Percentiles rank a stretch among this genome's conserved stretches.
phyloP scores from a whole-genome alignment of 30 jellyfish, hydroid and myxozoan genomes.

The Pelagia noctiluca region DNA sequence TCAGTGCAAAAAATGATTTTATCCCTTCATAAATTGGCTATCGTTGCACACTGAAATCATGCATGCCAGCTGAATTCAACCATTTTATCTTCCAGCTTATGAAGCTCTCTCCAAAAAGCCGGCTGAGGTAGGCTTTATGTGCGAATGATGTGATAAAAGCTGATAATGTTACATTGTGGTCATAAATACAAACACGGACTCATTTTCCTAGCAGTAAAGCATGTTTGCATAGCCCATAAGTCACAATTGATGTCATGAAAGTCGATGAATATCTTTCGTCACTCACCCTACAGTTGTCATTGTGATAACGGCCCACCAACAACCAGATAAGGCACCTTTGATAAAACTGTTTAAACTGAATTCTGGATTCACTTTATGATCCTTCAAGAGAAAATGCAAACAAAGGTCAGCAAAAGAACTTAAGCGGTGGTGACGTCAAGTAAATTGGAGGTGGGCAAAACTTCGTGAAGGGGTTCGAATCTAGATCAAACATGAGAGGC shows the following conservation, averaged over 20 bases:
- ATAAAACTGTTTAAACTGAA: slow-evolving; percentile 58
- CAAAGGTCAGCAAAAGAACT: not conserved
- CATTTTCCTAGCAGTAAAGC: not conserved
- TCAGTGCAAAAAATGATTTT: too few species aligned
- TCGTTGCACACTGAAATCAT: too few species aligned
- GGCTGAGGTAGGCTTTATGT: not conserved
- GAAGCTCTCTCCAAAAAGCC: too few species aligned
- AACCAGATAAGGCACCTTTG: slow-evolving; percentile 70
- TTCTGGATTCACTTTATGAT: slow-evolving; percentile 47
- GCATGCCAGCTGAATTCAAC: too few species aligned
- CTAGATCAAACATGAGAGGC: too few species aligned
- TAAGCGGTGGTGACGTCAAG: not conserved
- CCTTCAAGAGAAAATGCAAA: slow-evolving; percentile 38
- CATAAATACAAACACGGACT: not conserved
- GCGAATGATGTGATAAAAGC: not conserved
- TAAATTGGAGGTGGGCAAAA: not conserved
- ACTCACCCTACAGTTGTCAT: slow-evolving; percentile 94
- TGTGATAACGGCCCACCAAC: slow-evolving; percentile 82
- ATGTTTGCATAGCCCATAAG: not conserved
- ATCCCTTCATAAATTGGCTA: too few species aligned
- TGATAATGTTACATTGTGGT: not conserved
- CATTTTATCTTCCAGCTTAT: too few species aligned
- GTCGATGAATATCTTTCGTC: not conserved
- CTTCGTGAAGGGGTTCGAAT: not conserved
- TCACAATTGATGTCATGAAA: not conserved